Evolutionary conservation across 92 coral and sea anemone species (phyloP).

Genomic region (Blastomussa wellsi): DNA sequence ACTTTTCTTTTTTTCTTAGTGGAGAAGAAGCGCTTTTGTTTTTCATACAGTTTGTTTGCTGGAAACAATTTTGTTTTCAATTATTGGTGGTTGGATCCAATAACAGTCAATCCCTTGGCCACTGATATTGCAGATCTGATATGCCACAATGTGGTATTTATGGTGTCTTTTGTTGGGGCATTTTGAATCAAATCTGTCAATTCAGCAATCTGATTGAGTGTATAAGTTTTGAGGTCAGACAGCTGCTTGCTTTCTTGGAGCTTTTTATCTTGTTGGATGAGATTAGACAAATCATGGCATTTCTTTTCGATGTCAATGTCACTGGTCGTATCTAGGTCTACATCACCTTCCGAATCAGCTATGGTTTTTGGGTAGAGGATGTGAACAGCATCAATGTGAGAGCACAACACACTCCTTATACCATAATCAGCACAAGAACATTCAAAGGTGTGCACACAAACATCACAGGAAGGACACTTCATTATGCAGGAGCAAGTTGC

Average conservation of each 20-base stretch:
- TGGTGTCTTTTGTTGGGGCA: slow-evolving; percentile 35
- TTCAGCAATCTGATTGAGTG: neutral
- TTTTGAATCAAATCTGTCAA: slow-evolving; percentile 28
- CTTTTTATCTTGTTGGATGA: neutral
- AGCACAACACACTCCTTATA: slow-evolving; percentile 21
- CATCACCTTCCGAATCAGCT: neutral
- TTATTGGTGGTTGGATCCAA: slow-evolving; percentile 46
- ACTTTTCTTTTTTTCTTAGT: slow-evolving; percentile 18
- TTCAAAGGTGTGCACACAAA: slow-evolving; percentile 16
- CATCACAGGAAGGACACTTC: slow-evolving; percentile 18
- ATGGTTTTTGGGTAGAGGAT: neutral
- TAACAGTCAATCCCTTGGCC: slow-evolving; percentile 41
- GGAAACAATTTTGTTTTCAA: slow-evolving; percentile 20
- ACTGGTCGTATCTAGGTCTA: neutral
- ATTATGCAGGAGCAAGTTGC: slow-evolving; percentile 7
- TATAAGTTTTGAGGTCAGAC: slow-evolving; percentile 17
- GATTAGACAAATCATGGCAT: neutral
- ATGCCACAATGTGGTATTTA: slow-evolving; percentile 29
- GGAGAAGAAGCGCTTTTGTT: slow-evolving; percentile 41
- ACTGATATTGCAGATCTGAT: slow-evolving; percentile 45
- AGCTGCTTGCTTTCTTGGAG: neutral
- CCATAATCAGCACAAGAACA: slow-evolving; percentile 21
- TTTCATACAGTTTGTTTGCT: slow-evolving; percentile 34
- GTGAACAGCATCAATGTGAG: slow-evolving; percentile 34
- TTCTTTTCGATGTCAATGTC: neutral